phyloP scores from a whole-genome alignment of 2,797 vertebrate species.

The Buphagus erythrorhynchus region DNA sequence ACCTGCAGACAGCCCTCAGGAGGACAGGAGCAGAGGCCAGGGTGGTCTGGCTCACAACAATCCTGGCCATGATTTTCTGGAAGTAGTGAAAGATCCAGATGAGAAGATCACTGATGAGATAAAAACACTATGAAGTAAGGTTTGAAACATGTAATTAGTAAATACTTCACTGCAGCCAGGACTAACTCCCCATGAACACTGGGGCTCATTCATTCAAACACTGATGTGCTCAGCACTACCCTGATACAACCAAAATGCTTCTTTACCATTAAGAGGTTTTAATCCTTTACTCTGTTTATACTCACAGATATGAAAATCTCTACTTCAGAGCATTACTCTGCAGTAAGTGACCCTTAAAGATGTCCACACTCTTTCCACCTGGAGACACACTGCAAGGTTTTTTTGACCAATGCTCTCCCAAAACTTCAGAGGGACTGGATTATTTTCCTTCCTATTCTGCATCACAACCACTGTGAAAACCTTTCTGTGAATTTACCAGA shows the following conservation, averaged over 20 bases:
- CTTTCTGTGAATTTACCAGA: neutral
- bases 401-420: neutral
- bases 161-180: neutral
- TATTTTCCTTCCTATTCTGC: neutral
- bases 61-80: neutral
- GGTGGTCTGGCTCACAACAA: neutral
- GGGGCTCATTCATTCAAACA: accelerated
- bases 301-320: neutral
- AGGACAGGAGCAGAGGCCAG: neutral
- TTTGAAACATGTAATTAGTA: neutral
- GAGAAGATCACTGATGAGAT: neutral
- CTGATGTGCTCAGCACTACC: neutral
- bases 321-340: neutral
- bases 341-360: neutral
- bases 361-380: neutral
- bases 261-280: neutral
- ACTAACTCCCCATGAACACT: neutral
- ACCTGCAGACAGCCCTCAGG: neutral
- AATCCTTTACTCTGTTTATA: neutral
- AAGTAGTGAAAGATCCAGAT: neutral
- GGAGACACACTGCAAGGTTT: neutral
- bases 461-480: neutral
- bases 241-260: neutral
- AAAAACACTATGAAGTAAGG: neutral
- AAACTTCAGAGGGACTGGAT: neutral